These are phyloP conservation scores for Smutsia gigantea DNA, from an alignment of 2,797 vertebrate species.

Conservation along the genomic window DNA sequence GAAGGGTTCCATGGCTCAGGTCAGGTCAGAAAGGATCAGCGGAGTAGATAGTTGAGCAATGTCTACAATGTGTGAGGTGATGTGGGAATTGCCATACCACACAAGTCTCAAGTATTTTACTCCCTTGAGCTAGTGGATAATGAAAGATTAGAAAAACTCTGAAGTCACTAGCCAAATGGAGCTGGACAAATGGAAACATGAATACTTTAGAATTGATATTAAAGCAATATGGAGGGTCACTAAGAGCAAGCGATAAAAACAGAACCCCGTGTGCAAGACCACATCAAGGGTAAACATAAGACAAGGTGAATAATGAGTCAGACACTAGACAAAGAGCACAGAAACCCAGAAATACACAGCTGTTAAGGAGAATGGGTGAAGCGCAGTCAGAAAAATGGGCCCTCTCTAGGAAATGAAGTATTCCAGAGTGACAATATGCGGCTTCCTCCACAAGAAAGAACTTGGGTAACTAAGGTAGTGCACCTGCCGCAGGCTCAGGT, in stretches of 20 bases:
- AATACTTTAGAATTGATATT: neutral
- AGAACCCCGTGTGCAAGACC: neutral
- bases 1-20: neutral
- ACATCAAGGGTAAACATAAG: neutral
- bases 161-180: neutral
- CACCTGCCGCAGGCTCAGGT: neutral
- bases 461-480: neutral
- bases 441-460: neutral
- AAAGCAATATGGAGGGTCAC: neutral
- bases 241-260: neutral
- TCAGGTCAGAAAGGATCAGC: neutral
- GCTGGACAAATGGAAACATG: neutral
- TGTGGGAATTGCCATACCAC: no score
- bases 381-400: neutral
- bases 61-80: rapidly evolving
- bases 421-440: neutral
- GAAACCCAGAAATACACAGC: neutral
- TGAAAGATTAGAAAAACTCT: neutral
- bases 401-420: neutral
- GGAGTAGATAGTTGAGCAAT: neutral
- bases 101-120: neutral
- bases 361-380: neutral
- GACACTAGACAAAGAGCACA: neutral
- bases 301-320: neutral
- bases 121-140: neutral